phyloP scores from a whole-genome alignment of 2,888 invertebrate species.

The Phorcus lineatus region DNA sequence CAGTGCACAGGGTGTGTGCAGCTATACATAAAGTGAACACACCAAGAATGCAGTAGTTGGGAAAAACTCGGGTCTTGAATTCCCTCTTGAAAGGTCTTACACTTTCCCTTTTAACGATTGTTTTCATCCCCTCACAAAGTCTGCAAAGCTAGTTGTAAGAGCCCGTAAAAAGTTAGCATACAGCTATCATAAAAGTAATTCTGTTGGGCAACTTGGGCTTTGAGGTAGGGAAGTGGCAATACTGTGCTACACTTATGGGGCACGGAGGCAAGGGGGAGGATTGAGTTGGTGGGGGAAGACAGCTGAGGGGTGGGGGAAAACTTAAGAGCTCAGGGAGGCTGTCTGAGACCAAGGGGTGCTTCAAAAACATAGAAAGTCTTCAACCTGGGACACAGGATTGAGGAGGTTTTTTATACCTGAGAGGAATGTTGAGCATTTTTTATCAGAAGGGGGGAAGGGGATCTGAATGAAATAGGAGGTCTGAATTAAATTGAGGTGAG shows the following conservation, averaged over 20 bases:
- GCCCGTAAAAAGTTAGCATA: not conserved
- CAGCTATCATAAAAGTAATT: slow-evolving; percentile 5
- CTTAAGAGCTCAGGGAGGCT: not conserved
- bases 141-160: slow-evolving; percentile 3
- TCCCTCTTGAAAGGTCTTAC: not conserved
- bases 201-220: not conserved
- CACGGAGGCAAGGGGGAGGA: not conserved
- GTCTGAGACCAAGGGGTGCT: not conserved
- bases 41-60: not conserved
- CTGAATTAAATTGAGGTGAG: no score
- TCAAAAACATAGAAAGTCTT: no score
- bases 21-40: not conserved
- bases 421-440: no score
- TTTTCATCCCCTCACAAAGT: not conserved
- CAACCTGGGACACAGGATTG: no score
- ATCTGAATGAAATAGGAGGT: no score
- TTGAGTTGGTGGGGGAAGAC: not conserved
- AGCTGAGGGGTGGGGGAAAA: not conserved
- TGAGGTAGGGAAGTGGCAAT: no score
- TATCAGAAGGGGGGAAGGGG: no score
- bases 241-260: not conserved
- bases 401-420: no score
- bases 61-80: not conserved
- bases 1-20: not conserved
- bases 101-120: slow-evolving; percentile 5